Evolutionary conservation across 2,888 invertebrate genomes (phyloP), one percentile per base, ranked within the genome.

Genomic region (Hirudinaria manillensis): DNA sequence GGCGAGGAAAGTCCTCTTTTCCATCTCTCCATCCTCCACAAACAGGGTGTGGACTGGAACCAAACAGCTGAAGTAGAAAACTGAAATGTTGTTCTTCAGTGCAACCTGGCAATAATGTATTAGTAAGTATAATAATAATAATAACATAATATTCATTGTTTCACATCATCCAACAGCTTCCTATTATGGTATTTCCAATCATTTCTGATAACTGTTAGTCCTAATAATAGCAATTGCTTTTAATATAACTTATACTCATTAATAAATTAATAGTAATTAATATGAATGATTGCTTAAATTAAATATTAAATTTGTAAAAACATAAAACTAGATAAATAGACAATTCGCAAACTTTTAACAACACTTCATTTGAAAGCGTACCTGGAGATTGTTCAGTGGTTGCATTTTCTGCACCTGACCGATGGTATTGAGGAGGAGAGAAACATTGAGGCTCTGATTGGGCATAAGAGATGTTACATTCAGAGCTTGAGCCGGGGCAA

Each of bases 341-440:
- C n/a, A n/a, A n/a, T n/a, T n/a, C n/a, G n/a, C n/a, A n/a, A n/a
- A n/a, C n/a, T n/a, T n/a, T n/a, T 10, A 45, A 45, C 10, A 45
- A 45, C 45, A 45, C 13, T 45, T 45, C 10, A 7, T 45, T 45
- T 10, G 45, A 10, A 36, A 10, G 10, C 36, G 16, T 45, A 90
- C 90, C 89, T 98, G 97, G 70, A 99, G 87, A 86, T 94, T 97
- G 82, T 93, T 95, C 72, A 99, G 89, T 0, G 99, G 98, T 74
- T 97, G 96, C 96, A 98, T 98, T 77, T 94, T 90, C 86, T 95
- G 94, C 72, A 98, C 93, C 27, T 93, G 93, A 3, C 98, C 98
- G n/a, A 51, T 27, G 73, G 89, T 89, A 82, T 90, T 91, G 68
- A 99, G 88, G 1, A 89, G 87, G 24, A 98, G 87, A 73, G 90